A percentile compares a stretch with the other conserved stretches of the same genome.
Conservation (phyloP, 2,113 vertebrate species). For the Anguilla japonica region DNA sequence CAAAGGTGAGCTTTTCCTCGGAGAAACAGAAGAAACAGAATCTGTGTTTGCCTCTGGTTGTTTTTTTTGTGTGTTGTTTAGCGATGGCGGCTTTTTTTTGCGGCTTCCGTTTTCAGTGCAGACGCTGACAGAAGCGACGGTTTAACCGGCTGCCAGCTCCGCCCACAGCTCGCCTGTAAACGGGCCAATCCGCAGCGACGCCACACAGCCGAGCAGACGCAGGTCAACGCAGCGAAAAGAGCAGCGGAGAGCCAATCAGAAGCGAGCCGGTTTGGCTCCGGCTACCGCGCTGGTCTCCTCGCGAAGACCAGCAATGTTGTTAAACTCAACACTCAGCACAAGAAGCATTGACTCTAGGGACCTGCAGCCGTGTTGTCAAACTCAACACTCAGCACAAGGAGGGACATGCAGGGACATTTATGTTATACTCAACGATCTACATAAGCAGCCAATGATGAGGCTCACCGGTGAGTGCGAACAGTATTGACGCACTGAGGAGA, state of each 20-base stretch:
- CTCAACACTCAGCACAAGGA: background rate
- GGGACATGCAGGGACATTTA: no score
- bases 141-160: background rate
- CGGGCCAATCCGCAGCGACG: background rate
- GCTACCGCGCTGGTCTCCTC: background rate
- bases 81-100: no score
- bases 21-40: background rate
- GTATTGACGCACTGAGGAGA: background rate
- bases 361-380: background rate
- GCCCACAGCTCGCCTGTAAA: background rate
- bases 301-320: background rate
- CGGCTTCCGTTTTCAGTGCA: background rate
- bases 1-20: background rate
- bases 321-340: slow-evolving; percentile 5
- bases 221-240: background rate
- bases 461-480: background rate
- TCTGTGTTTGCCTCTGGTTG: background rate
- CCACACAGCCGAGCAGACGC: background rate
- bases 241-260: background rate
- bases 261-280: background rate
- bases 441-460: background rate
- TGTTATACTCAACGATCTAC: slow-evolving; percentile 4
- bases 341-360: no score
- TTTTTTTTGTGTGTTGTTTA: background rate
- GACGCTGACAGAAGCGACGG: background rate